Base-by-base conservation (phyloP, 2,113 vertebrate genomes). In the Rhadina sibilatrix region DNA sequence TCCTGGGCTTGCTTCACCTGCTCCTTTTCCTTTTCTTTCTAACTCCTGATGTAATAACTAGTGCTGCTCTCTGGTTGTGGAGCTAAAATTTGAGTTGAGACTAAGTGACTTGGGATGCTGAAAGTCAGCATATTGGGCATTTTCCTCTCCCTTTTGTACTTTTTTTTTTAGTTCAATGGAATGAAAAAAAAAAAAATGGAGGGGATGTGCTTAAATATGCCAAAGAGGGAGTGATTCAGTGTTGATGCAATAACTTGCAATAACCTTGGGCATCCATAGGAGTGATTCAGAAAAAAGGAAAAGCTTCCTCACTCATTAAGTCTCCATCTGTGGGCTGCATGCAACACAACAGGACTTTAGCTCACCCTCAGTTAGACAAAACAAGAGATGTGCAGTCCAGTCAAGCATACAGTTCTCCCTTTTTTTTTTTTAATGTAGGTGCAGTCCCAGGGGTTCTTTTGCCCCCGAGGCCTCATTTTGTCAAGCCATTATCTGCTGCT, bases 1-100 rank as follows among this genome's bases (percentile, higher is more conserved):
- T 93, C 65, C 21, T 76, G 86, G 33, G 28, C 19, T 93, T 87
- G 24, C 69, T 66, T 84, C 52, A 74, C 30, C 46, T 91, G n/a
- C 40, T 80, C n/a, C 27, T 68, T 91, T 65, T 40, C 37, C 52
- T 79, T 92, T 87, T 15, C 52, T 93, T 89, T 44, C 40, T 31
- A 54, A 25, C n/a, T 44, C 61, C 24, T 63, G 53, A 63, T 78
- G 46, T 56, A 77, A 33, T 60, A 76, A 30, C 59, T 47, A 40
- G 33, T 75, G 60, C 40, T 92, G 75, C 24, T 89, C 33, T 93
- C 79, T 94, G 64, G 30, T 77, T 54, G 9, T 37, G 19, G 83
- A 77, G 82, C 91, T 97, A 94, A 96, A 94, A 96, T 89, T 88
- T 81, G 89, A 69, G 54, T 15, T 75, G 61, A 96, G 87, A 27